These are phyloP conservation scores for Drosophila ficusphila DNA, from an alignment of 1,140 invertebrate genomes.

Conservation along the genomic window DNA sequence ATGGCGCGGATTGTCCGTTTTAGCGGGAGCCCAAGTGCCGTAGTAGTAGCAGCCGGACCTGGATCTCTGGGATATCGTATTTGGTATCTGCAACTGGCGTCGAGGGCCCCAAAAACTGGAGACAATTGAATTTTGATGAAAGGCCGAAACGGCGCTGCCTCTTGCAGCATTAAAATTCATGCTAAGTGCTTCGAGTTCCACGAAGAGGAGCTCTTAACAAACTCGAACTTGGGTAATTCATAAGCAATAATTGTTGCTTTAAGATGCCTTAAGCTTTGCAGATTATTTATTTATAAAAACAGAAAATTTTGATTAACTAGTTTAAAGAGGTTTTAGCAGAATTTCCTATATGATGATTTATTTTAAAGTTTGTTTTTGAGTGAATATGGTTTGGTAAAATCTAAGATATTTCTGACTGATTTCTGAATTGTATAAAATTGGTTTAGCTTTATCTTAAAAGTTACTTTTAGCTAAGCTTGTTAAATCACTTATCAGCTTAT, in stretches of 20 bases:
- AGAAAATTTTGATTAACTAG: no score
- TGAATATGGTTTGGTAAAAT: no score
- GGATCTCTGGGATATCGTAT: conserved; percentile 1
- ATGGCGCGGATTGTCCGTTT: conserved; percentile 52
- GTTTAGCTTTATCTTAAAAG: not conserved
- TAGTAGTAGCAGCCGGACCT: not conserved
- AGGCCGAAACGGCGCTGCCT: conserved; percentile 28
- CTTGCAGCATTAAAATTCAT: conserved; percentile 57
- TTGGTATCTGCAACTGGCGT: conserved; percentile 47
- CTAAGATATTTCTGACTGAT: no score
- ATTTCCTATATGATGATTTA: no score
- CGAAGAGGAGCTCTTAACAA: not conserved
- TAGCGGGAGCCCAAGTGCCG: conserved; percentile 9
- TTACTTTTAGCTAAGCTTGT: no score
- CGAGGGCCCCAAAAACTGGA: conserved; percentile 51
- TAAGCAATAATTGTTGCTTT: not conserved
- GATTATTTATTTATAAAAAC: no score
- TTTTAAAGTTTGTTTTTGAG: no score
- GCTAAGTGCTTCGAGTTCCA: conserved; percentile 32
- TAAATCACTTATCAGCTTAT: no score
- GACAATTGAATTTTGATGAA: conserved; percentile 81
- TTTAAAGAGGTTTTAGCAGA: no score
- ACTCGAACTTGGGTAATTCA: not conserved
- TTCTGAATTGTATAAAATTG: no score
- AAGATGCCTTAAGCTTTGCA: not conserved